Evolutionary conservation across 2,113 vertebrate genomes (phyloP), one percentile per base, ranked within the genome.

Genomic region (Notiomystis cincta): DNA sequence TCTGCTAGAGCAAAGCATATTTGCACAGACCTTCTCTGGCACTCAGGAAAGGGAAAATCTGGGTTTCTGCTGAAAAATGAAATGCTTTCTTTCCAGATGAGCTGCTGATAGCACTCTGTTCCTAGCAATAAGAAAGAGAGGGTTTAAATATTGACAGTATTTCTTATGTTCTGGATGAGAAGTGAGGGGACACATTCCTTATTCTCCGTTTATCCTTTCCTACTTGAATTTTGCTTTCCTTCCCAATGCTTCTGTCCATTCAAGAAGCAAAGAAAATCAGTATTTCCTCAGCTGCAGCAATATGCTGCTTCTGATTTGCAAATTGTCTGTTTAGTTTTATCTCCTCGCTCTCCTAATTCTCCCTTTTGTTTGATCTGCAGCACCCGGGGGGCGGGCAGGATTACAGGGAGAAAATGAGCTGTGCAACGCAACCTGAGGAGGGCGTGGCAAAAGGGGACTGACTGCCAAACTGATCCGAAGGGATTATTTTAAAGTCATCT

Each of bases 1-100:
- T 19, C 87, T 76, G 77, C 82, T 95, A 95, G 78, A 89, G 73
- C n/a, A 85, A 95, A 93, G 87, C 42, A 50, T 69, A 66, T 96
- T 95, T 93, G 50, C 85, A 89, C 40, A 94, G 61, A 87, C 37
- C 30, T 13, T n/a, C 87, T 95, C 57, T 70, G 62, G 54, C 69
- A 85, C 85, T 76, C 35, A 57, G 37, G 38, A 91, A 87, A 16
- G 42, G 33, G 13, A 69, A 91, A 93, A 82, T 33, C 28, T 35
- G 11, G 7, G n/a, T 60, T 96, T 79, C 42, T 71, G 47, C 64
- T 94, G 66, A 93, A 91, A 90, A 94, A 79, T 65, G 18, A 79
- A 82, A 85, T 21, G 53, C 30, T 66, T 75, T 84, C 31, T 84
- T 94, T 84, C 65, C 61, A 61, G 48, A 82, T 82, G 67, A 67